phyloP scores from a whole-genome alignment of 2,797 vertebrate species.

The Hozukius guyotensis region DNA sequence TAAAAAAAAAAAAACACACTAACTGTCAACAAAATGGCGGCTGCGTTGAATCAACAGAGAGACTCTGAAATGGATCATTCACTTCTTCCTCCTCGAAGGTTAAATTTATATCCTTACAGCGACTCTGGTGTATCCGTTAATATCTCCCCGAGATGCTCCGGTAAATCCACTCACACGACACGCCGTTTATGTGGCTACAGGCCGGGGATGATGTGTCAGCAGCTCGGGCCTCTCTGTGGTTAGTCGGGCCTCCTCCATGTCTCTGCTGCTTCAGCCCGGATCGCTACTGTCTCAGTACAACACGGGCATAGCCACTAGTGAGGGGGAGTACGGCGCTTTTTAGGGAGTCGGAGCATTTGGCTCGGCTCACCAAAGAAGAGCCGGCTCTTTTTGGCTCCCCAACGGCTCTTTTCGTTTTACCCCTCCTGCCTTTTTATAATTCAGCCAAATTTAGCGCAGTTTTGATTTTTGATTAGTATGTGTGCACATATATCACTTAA shows the following conservation, averaged over 20 bases:
- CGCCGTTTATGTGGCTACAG: slow-evolving; percentile 69
- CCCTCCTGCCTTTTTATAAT: too few relatives aligned
- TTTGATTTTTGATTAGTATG: too few relatives aligned
- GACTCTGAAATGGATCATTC: slow-evolving; percentile 85
- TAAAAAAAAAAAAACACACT: slow-evolving; percentile 84
- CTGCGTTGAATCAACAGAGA: slow-evolving; percentile 89
- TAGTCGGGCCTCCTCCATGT: slow-evolving; percentile 89
- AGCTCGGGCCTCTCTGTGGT: slow-evolving; percentile 80
- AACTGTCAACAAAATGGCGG: slow-evolving; percentile 91
- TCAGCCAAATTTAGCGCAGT: too few relatives aligned
- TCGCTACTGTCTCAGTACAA: slow-evolving; percentile 86
- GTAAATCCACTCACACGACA: slow-evolving; percentile 64
- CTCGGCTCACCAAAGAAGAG: too few relatives aligned
- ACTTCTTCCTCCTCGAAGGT: slow-evolving; percentile 60
- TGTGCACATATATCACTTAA: too few relatives aligned
- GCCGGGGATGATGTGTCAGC: slow-evolving; percentile 79
- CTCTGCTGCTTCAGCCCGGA: slow-evolving; percentile 84
- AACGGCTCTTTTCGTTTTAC: too few relatives aligned
- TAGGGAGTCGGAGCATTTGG: too few relatives aligned
- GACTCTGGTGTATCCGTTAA: slow-evolving; percentile 59
- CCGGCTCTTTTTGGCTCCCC: too few relatives aligned
- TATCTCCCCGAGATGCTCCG: slow-evolving; percentile 67
- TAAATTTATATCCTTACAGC: slow-evolving; percentile 67
- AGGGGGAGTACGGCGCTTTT: too few relatives aligned
- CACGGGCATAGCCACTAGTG: slow-evolving; percentile 72